These are phyloP conservation scores for Elephantulus edwardii DNA, from an alignment of 2,113 vertebrate species.

Conservation along the genomic window DNA sequence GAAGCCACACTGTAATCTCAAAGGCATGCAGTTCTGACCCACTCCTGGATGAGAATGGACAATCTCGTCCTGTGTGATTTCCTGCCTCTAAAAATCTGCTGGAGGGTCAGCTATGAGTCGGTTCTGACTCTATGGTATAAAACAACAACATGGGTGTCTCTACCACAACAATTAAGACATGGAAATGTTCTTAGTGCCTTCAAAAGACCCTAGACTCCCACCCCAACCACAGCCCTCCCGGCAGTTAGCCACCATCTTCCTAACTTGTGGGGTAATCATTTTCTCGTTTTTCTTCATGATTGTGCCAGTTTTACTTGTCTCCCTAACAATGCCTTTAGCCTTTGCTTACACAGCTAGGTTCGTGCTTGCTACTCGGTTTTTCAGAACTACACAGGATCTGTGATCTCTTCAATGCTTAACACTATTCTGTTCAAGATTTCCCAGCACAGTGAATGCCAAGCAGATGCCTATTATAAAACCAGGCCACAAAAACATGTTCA, in stretches of 20 bases:
- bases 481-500: slow-evolving; percentile 29
- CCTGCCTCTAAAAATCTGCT: too few relatives aligned
- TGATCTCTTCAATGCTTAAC: slow-evolving; percentile 20
- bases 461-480: slow-evolving; percentile 37
- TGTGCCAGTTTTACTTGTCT: background rate
- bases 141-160: background rate
- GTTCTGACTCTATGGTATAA: too few relatives aligned
- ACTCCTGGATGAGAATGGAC: too few relatives aligned
- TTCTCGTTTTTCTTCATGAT: background rate
- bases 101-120: too few relatives aligned
- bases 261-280: background rate
- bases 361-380: slow-evolving; percentile 31
- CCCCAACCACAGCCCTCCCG: background rate
- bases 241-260: background rate
- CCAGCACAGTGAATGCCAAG: slow-evolving; percentile 4
- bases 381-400: slow-evolving; percentile 48
- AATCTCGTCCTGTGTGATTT: too few relatives aligned
- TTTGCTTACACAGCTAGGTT: slow-evolving; percentile 7
- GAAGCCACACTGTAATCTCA: too few relatives aligned
- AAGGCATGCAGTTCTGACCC: too few relatives aligned
- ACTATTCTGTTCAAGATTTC: slow-evolving; percentile 14
- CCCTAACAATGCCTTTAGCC: background rate
- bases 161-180: background rate
- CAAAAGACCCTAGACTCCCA: background rate
- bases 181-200: too few relatives aligned